Evolutionary conservation across 2,797 vertebrate species (phyloP), one percentile per base, ranked within the genome.

Genomic region (Moxostoma hubbsi): DNA sequence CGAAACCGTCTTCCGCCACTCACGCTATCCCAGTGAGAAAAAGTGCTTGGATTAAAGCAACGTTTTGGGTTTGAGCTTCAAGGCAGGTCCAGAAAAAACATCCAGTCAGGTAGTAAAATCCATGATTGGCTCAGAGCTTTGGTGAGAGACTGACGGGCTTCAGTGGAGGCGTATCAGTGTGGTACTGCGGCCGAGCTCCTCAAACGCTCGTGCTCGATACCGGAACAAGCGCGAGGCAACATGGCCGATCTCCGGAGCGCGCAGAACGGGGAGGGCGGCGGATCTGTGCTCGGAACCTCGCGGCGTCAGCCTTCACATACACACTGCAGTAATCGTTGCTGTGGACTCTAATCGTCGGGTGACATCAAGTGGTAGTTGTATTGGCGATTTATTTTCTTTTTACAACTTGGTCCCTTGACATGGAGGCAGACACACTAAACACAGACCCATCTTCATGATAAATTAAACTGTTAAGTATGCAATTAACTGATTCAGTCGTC

Each of bases 171-270:
- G 65, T 73, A 79, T 84, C 87, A 85, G 81, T 89, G 85, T 89
- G 90, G 90, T 89, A 88, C 90, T 88, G 90, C 71, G 65, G 72
- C 90, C 89, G 87, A 91, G 88, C 87, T 87, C 88, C 53, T 79
- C 77, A 66, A 73, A 66, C 61, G 77, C 69, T 79, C 69, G 77
- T 79, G 88, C 88, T 87, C 90, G 88, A 93, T 93, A 93, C 94
- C 94, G 94, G 94, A 94, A 95, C 93, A 93, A 90, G 89, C 91
- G 89, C 91, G 75, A 89, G 63, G 90, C 90, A 95, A 94, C 93
- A 95, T 95, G 93, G 93, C 93, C 90, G 93, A 92, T 91, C 92
- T 91, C 89, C 71, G 91, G 90, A 89, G 84, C 84, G 87, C 89
- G 89, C 86, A 84, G 84, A n/a, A 78, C 83, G 81, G 81, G 79